Evolutionary conservation across 2,797 vertebrate species (phyloP).

Genomic region (Poliocrania exsul): DNA sequence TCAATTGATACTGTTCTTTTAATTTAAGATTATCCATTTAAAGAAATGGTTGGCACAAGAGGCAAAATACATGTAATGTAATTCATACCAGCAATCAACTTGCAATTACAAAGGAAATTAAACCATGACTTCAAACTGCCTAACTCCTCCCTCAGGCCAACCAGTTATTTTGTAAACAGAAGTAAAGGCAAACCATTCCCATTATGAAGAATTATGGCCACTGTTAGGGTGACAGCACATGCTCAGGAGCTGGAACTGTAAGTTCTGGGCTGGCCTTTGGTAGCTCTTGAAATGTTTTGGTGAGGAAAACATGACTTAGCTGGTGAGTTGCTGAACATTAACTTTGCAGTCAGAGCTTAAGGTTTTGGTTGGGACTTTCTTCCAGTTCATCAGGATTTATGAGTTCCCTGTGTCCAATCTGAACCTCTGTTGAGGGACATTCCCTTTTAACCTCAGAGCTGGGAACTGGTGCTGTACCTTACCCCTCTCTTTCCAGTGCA

Average conservation of each 20-base stretch:
- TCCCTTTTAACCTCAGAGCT: background rate
- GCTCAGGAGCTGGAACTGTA: background rate
- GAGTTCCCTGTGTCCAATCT: rapidly evolving
- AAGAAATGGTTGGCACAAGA: slow-evolving; percentile 58
- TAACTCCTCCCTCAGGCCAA: slow-evolving; percentile 68
- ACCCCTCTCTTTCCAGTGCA: background rate
- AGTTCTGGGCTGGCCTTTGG: background rate
- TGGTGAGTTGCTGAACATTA: background rate
- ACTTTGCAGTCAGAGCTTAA: background rate
- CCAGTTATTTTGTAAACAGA: slow-evolving; percentile 57
- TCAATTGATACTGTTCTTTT: slow-evolving; percentile 58
- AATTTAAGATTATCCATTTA: slow-evolving; percentile 72
- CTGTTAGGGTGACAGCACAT: background rate
- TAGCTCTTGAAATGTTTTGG: background rate
- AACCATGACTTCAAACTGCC: slow-evolving; percentile 64
- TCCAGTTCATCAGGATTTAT: too few species aligned
- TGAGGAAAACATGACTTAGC: background rate
- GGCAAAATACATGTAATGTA: slow-evolving; percentile 44
- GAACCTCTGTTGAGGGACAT: background rate
- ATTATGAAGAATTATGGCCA: slow-evolving; percentile 52
- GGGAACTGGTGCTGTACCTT: background rate
- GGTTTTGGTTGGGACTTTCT: background rate
- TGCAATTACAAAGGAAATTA: slow-evolving; percentile 78
- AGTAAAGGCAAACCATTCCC: background rate
- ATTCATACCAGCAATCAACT: slow-evolving; percentile 73